Conservation (phyloP, 2,113 vertebrate genomes). For the Pelusios castaneus region DNA sequence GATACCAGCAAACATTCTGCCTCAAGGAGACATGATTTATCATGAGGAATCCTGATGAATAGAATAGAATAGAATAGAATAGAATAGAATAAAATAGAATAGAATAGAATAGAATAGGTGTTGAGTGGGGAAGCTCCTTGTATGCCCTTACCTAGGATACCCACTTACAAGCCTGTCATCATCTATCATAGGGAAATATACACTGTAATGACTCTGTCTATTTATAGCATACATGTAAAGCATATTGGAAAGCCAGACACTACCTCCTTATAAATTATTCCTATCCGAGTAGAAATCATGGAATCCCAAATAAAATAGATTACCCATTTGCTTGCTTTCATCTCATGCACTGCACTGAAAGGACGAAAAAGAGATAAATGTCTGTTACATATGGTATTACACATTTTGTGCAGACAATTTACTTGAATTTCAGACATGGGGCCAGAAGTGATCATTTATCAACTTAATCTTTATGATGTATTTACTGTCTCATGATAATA, state of each 20-base stretch:
- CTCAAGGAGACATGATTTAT: not conserved
- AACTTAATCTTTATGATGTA: constrained; percentile 60
- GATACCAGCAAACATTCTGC: not conserved
- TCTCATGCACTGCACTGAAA: constrained; percentile 34
- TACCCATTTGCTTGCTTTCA: constrained; percentile 41
- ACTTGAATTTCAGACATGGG: constrained; percentile 55
- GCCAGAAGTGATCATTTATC: constrained; percentile 56
- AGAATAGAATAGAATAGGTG: not conserved
- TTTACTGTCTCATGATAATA: constrained; percentile 49
- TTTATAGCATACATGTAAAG: not conserved
- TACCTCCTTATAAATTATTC: constrained; percentile 28
- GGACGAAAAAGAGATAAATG: constrained; percentile 55
- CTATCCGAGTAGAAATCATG: not conserved
- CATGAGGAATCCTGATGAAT: not conserved
- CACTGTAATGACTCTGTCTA: accelerated
- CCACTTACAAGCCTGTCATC: not conserved
- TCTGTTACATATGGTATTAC: constrained; percentile 44
- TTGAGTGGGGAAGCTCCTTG: not conserved
- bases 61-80: not conserved
- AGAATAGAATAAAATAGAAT: no score
- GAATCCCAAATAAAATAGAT: constrained; percentile 32
- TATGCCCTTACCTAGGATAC: not conserved
- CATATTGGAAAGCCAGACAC: not conserved
- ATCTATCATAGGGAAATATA: not conserved
- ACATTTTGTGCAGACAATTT: constrained; percentile 57